Base-by-base conservation (phyloP, 2,797 vertebrate genomes). In the Acropternis orthonyx region DNA sequence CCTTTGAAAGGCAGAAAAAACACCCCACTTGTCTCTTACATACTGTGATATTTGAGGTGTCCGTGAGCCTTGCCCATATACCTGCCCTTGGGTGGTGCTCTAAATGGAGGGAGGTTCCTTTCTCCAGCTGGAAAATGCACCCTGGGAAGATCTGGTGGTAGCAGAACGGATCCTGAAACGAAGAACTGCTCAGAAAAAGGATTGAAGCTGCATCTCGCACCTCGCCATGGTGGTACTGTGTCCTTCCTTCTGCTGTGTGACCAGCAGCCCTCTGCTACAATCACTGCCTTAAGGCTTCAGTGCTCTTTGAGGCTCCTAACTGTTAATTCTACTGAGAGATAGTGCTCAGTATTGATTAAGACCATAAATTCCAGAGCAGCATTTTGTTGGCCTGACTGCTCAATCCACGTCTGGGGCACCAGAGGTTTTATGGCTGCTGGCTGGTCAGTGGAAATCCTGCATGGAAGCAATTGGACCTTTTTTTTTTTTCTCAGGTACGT, bases 91-190 rank as follows among this genome's bases (percentile, higher is more conserved):
- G 10, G 21, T 79, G 18, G 55, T 95, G 49, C 58, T 92, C 73
- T 92, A 63, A 85, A 55, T 82, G 39, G 56, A 93, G 48, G 39
- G 34, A 86, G 86, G 77, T n/a, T 83, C 51, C 27, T 74, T 92
- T 83, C 92, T 79, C 43, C 41, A 43, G 32, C n/a, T 89, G 6
- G 76, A 36, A 56, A 58, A 74, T n/a, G 37, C 6, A 7, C 43
- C 10, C 39, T 56, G 7, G 62, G 8, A 51, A 43, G 30, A 89
- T 62, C 37, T 36, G 58, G 12, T 61, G 73, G 12, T 81, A 68
- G 63, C 22, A 68, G 41, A 77, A 67, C 2, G 17, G 48, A 51
- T 44, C 61, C 20, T 37, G 23, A 49, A 75, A 41, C 20, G 73
- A 66, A 68, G 24, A 92, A 28, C 26, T 55, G 39, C 65, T 72